Percentiles rank a stretch among this genome's conserved stretches.
phyloP scores from a whole-genome alignment of 2,113 vertebrate genomes.

The Ibidorhyncha struthersii region DNA sequence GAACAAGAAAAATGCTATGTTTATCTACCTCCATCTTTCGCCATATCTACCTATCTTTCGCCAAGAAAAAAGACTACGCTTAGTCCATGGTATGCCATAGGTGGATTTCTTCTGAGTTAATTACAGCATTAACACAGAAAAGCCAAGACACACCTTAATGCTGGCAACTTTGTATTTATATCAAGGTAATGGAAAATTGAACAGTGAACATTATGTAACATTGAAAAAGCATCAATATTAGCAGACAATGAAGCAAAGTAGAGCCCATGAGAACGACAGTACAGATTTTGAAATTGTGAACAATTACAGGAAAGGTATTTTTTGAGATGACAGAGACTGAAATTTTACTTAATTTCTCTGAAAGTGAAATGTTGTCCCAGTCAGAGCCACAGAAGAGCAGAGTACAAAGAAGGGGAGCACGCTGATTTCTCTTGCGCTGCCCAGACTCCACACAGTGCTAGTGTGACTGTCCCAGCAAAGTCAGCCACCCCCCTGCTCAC shows the following conservation, averaged over 20 bases:
- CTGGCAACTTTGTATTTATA: not conserved
- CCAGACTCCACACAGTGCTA: not conserved
- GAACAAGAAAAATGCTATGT: not conserved
- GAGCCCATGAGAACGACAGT: rapidly evolving
- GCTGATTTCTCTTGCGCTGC: not conserved
- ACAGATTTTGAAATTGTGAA: not conserved
- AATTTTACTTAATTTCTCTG: not conserved
- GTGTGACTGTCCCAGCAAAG: not conserved
- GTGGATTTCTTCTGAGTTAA: not conserved
- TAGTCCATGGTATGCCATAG: not conserved
- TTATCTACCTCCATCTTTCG: not conserved
- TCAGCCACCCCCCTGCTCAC: not conserved
- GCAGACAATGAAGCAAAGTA: not conserved
- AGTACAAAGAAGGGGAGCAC: not conserved
- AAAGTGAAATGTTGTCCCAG: not conserved
- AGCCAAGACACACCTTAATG: not conserved
- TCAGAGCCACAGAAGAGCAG: not conserved
- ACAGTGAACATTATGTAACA: not conserved
- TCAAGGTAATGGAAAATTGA: not conserved
- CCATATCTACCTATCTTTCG: too few species aligned
- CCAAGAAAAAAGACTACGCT: not conserved
- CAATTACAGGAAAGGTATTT: not conserved
- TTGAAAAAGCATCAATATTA: not conserved
- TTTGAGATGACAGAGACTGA: not conserved
- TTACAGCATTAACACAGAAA: not conserved